Conservation (phyloP, 2,888 invertebrate species). For the Rhagonycha fulva region DNA sequence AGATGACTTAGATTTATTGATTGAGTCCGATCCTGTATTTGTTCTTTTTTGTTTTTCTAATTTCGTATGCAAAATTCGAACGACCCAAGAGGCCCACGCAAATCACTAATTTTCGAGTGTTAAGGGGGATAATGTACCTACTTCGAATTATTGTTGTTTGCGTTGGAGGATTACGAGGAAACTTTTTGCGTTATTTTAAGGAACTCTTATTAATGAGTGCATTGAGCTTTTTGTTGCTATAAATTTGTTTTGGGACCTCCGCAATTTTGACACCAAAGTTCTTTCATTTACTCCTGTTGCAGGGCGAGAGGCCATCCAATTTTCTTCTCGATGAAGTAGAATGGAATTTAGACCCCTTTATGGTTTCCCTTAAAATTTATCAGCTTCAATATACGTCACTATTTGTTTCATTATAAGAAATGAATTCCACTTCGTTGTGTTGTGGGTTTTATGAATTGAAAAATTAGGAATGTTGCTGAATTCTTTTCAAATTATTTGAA, state of each 20-base stretch:
- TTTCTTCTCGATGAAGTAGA: not conserved
- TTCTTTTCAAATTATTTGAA: not conserved
- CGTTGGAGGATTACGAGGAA: not conserved
- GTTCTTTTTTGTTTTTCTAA: not conserved
- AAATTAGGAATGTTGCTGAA: not conserved
- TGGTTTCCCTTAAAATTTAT: too few relatives aligned
- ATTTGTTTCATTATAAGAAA: not conserved
- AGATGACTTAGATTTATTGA: constrained; percentile 31
- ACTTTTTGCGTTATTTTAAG: not conserved
- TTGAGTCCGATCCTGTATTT: constrained; percentile 9
- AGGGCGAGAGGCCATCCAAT: not conserved
- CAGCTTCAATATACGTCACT: not conserved
- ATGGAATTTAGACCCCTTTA: too few relatives aligned
- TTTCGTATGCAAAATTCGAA: not conserved
- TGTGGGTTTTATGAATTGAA: not conserved
- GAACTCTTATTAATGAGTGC: not conserved
- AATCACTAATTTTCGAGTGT: not conserved
- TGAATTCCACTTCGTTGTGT: not conserved
- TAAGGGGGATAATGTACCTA: not conserved
- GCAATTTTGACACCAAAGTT: too few relatives aligned
- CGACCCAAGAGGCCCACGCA: not conserved
- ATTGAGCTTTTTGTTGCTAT: not conserved
- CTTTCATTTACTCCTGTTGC: not conserved
- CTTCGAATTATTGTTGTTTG: not conserved
- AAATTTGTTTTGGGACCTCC: not conserved